Base-by-base conservation (phyloP, 1,140 invertebrate genomes). In the Zaprionus taronus region DNA sequence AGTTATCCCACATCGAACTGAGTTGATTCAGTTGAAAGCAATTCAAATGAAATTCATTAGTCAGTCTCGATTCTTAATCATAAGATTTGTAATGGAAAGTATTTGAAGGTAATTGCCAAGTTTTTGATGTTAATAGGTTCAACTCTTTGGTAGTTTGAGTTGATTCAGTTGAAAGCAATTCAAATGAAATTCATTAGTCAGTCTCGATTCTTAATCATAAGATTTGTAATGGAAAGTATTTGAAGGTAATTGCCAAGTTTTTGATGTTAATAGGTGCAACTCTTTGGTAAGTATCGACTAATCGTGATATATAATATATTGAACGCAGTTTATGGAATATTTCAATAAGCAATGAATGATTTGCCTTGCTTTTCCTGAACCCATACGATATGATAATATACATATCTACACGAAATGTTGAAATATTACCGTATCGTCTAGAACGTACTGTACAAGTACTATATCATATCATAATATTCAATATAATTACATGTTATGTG, bases 101-200 rank as follows among this genome's bases (percentile, higher is more conserved):
- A 17, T 44, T 9, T 41, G 4, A 17, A 44, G 41, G 41, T 5
- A 41, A 41, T 41, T 41, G 15, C 7, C 15, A 44, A 17, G 31
- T 44, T 44, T 17, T 6, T 5, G 41, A 44, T 44, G 41, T 2
- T 44, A 17, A 44, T 44, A 31, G 9, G 31, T 31, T 11, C 9
- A 11, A 0, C 31, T 31, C 31, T 11, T n/a, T n/a, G n/a, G n/a
- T n/a, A n/a, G n/a, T n/a, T n/a, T 17, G 41, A 47, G 6, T 47
- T 47, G 17, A 47, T 47, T 47, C n/a, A 44, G 41, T 47, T 47
- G 9, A 17, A 47, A 47, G n/a, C n/a, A 47, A 47, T 47, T 47
- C n/a, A 47, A 31, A 31, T 28, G 6, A 2, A 44, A 44, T n/a
- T 44, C n/a, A 44, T 44, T 44, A 44, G 41, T 7, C n/a, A 4